Base-by-base conservation (phyloP, 1,140 invertebrate species). In the Magallana gigas region DNA sequence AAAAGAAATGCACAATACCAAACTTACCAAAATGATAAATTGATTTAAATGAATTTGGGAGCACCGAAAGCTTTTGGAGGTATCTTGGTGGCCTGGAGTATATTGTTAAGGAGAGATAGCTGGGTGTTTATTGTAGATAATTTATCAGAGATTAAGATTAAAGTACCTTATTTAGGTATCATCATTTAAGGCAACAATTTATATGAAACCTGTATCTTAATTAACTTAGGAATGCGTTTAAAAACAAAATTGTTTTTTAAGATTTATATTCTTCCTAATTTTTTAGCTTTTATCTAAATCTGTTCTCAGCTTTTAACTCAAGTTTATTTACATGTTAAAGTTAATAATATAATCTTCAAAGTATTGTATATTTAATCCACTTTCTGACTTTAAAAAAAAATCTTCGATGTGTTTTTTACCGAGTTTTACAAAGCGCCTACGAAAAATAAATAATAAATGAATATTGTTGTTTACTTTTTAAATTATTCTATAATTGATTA, bases 21-120 rank as follows among this genome's bases (percentile, higher is more conserved):
- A 86, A 71, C 16, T 86, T 86, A 86, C 85, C 58, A 58, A 76
- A 71, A 71, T 58, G 76, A 86, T 76, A 71, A 86, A 86, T 83
- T 83, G 81, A 57, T 83, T 83, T 57, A 57, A 83, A 57, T 57
- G 81, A 83, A 57, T 83, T 57, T 83, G 56, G n/a, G 18, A 83
- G 16, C 81, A 83, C 12, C 7, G 81, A 83, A 56, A 57, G 81
- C n/a, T 58, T 83, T 83, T 57, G 48, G 81, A 56, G 16, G 48
- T 57, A 57, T 16, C 48, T 58, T 83, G 81, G 81, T 83, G 57
- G 68, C 68, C 68, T 8, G 68, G 23, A 76, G 23, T 3, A 23
- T 76, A 76, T 76, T 76, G 68, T 29, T 18, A 76, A 23, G 23
- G 14, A 29, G 23, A 76, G 68, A 76, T 76, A 76, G 68, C 29